Base-by-base conservation (phyloP, 1,140 invertebrate species). In the Antheraea pernyi region DNA sequence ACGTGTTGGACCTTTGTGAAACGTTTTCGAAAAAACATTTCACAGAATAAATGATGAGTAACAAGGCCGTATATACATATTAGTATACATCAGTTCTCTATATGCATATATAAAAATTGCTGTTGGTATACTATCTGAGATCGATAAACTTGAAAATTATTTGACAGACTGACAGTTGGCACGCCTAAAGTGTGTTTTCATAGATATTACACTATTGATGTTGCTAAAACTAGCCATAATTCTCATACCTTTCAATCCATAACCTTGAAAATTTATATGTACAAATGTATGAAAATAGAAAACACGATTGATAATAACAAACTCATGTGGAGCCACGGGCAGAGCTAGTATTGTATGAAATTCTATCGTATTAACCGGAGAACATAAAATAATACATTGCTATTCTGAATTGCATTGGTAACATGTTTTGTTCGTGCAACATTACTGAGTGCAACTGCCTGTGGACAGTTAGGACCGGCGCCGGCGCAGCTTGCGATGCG, bases 391-490 rank as follows among this genome's bases (percentile, higher is more conserved):
- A 16, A 53, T 53, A n/a, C 46, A 53, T 53, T 16, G 5, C 46
- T 53, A 53, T 53, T 53, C 46, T 53, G 16, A 53, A 53, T 53
- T 53, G 16, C 46, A 53, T 53, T 53, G 39, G 48, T 69, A 58
- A 61, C 22, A 68, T 59, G 65, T 62, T 64, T 59, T 68, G 60
- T 66, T 37, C 64, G 67, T 74, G 74, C 69, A 76, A 69, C 68
- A 60, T n/a, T 37, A 66, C 77, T 73, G 82, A 87, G 83, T 80
- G 78, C 84, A 82, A 89, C 88, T 83, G 83, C 81, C 83, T 81
- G 71, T 79, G 79, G 86, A 90, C 89, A 91, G 89, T 91, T 91
- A 90, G 81, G 69, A 63, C 63, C 76, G 89, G 89, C 89, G 89
- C 88, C 89, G 78, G 66, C 72, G 78, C 77, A 82, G 80, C 74